These are phyloP conservation scores for Nothobranchius kuhntae DNA, from an alignment of 2,113 vertebrate species.

Conservation along the genomic window DNA sequence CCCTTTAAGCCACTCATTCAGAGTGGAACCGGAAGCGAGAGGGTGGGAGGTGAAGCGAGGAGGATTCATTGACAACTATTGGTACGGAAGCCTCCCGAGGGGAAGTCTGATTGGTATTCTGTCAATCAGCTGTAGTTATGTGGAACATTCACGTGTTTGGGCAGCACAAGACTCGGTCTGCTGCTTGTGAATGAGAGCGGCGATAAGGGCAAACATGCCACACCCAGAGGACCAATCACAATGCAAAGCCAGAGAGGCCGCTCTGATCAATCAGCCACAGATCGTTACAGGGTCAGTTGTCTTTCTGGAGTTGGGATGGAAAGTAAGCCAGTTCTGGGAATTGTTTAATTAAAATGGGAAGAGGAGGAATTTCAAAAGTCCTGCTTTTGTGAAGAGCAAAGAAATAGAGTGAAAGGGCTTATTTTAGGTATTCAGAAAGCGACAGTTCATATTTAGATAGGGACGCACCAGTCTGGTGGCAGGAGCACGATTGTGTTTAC, in stretches of 20 bases:
- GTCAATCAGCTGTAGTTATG: constrained; percentile 60
- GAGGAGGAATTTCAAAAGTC: not conserved
- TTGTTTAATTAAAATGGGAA: not conserved
- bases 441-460: no score
- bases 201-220: constrained; percentile 30
- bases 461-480: no score
- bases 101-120: constrained; percentile 57
- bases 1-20: not conserved
- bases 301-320: not conserved
- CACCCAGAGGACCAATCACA: constrained; percentile 16
- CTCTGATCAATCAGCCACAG: constrained; percentile 3
- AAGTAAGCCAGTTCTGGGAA: not conserved
- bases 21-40: not conserved
- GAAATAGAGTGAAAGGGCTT: no score
- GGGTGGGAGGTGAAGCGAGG: constrained; percentile 4
- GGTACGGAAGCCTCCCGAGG: constrained; percentile 48
- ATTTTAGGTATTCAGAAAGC: no score
- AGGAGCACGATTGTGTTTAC: no score
- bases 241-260: not conserved
- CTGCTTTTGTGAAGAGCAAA: not conserved
- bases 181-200: constrained; percentile 30
- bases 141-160: constrained; percentile 57
- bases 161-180: constrained; percentile 28
- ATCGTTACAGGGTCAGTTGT: not conserved
- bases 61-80: constrained; percentile 66